Percentiles rank a stretch among this genome's conserved stretches.
Evolutionary conservation across 2,113 vertebrate species (phyloP).

Genomic region (Myxocyprinus asiaticus): DNA sequence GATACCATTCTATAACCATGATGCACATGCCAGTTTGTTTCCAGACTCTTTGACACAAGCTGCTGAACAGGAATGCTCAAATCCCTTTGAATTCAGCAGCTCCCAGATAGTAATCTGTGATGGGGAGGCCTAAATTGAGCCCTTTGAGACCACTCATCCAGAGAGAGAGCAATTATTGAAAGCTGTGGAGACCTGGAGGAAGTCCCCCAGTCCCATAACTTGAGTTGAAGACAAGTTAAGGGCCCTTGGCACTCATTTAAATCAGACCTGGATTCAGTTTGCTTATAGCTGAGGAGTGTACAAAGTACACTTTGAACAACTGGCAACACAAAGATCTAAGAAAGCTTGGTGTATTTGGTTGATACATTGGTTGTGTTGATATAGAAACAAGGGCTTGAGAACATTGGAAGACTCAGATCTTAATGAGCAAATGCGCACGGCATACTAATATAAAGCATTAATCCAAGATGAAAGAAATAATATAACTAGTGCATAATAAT

Average conservation of each 20-base stretch:
- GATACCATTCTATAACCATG: constrained; percentile 68
- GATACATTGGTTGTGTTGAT: constrained; percentile 5
- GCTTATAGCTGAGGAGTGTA: constrained; percentile 45
- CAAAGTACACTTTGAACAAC: constrained; percentile 1
- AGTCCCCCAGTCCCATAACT: constrained; percentile 61
- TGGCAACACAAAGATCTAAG: background rate
- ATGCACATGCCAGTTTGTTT: constrained; percentile 72
- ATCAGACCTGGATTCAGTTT: constrained; percentile 49
- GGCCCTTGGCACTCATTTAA: constrained; percentile 66
- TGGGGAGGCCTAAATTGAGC: constrained; percentile 77
- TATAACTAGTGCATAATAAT: constrained; percentile 16
- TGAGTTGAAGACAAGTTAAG: constrained; percentile 72
- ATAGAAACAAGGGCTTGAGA: background rate
- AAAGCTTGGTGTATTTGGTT: background rate
- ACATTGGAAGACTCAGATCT: constrained; percentile 33
- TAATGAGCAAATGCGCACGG: constrained; percentile 44
- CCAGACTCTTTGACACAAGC: constrained; percentile 71
- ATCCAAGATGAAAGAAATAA: constrained; percentile 41
- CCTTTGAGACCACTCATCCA: constrained; percentile 75
- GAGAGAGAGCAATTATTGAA: constrained; percentile 67
- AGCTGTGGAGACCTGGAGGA: constrained; percentile 58
- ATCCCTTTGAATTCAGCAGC: constrained; percentile 69
- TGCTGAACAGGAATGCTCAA: constrained; percentile 69
- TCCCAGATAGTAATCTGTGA: constrained; percentile 69
- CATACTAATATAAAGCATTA: constrained; percentile 45